Base-by-base conservation (phyloP, 2,888 invertebrate genomes). In the Philereme vetulata region DNA sequence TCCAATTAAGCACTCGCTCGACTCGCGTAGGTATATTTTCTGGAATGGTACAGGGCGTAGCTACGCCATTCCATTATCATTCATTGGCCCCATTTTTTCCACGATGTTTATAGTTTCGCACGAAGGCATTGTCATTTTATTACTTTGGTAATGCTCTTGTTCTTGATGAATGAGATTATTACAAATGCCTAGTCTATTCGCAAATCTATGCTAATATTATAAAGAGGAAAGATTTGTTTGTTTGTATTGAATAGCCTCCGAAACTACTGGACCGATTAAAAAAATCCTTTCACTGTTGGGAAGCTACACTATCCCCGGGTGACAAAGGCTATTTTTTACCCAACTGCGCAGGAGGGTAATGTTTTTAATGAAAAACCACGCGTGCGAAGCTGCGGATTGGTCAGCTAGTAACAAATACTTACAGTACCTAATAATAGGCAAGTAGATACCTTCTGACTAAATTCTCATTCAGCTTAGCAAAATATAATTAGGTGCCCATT, bases 31-130 rank as follows among this genome's bases (percentile, higher is more conserved):
- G 5, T 5, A 38, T 63, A 58, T 33, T 64, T 68, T 66, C 65
- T 68, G 67, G 48, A 51, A 54, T 50, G 65, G 62, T 68, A 59
- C 70, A 65, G 70, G 71, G 50, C 68, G 62, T 62, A 58, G 51
- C 64, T 65, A 70, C 71, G 68, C 70, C 66, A 70, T 73, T 71
- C 71, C 70, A 74, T 76, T 72, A 72, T 68, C 64, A 54, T 69
- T 57, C 7, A 44, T 68, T 73, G 76, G 63, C 76, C 76, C 70
- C 67, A 69, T 76, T 75, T 72, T 62, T 46, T 55, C 52, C 60
- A 33, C 46, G 62, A 62, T 70, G 70, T 76, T 75, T 72, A 76
- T 73, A 64, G 73, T 67, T 70, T 75, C 64, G 64, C 66, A 72
- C 62, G 57, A 69, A 71, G 71, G 67, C 64, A 69, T 69, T 65